phyloP scores from a whole-genome alignment of 2,113 vertebrate species.

The Alosa alosa region DNA sequence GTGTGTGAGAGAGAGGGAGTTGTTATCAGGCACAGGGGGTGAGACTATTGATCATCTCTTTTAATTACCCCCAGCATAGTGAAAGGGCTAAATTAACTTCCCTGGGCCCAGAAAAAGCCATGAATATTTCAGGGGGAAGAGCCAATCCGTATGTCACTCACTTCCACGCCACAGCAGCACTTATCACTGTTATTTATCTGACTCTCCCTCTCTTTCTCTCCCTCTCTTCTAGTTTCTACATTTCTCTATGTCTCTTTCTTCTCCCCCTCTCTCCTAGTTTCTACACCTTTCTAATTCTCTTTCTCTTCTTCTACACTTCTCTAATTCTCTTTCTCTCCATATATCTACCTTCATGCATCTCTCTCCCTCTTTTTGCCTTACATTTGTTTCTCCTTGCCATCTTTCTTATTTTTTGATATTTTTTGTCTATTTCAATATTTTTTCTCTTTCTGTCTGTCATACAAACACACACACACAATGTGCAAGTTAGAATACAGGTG shows the following conservation, averaged over 20 bases:
- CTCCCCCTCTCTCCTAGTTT: slow-evolving; percentile 31
- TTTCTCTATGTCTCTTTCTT: slow-evolving; percentile 24
- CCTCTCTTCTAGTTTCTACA: slow-evolving; percentile 2
- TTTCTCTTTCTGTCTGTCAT: not conserved
- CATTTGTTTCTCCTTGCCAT: not conserved
- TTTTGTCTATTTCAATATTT: too few species aligned
- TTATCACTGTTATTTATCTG: slow-evolving; percentile 75
- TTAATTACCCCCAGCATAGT: slow-evolving; percentile 80
- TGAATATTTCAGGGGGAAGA: slow-evolving; percentile 76
- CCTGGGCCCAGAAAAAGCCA: slow-evolving; percentile 71
- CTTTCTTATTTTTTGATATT: not conserved
- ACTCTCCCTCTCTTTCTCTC: slow-evolving; percentile 28
- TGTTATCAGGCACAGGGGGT: slow-evolving; percentile 73
- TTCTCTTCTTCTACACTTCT: slow-evolving; percentile 10
- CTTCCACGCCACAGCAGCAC: slow-evolving; percentile 63
- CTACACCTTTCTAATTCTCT: slow-evolving; percentile 40
- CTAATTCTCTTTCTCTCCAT: slow-evolving; percentile 24
- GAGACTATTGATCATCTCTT: slow-evolving; percentile 79
- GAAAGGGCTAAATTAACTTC: slow-evolving; percentile 78
- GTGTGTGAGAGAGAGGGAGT: slow-evolving; percentile 53
- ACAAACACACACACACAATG: not conserved
- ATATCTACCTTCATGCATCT: not conserved
- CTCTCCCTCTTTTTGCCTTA: not conserved
- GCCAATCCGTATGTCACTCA: slow-evolving; percentile 74
- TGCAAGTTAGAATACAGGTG: too few species aligned